Evolutionary conservation across 2,113 vertebrate species (phyloP), one percentile per base, ranked within the genome.

Genomic region (Zosterops japonicus): DNA sequence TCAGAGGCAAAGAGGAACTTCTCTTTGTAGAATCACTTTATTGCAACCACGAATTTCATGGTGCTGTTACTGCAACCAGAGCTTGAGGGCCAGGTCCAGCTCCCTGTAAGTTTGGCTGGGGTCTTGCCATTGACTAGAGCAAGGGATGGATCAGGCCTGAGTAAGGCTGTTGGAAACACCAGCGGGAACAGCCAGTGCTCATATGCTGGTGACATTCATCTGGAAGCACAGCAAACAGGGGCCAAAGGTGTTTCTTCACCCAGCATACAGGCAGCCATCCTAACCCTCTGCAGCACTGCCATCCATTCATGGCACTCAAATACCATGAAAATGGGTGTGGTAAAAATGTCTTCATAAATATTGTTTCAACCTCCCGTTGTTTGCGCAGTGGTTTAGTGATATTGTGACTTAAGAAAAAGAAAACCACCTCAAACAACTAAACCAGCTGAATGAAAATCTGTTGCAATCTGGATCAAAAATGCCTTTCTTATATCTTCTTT

Each of bases 241-340:
- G 24, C 14, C 27, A 49, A 85, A 77, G 75, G 24, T 83, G 11
- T 94, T 95, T 93, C 39, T 76, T 91, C 72, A 70, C 46, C 39
- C 46, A 46, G 23, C 2, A 1, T 25, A 52, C 0, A 0, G 61
- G 61, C 74, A 82, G 61, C 41, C 36, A n/a, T 47, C 47, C 39
- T 65, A 69, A 67, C 33, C 9, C 50, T 91, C 31, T 75, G 49
- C n/a, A 55, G 57, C 3, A 1, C 44, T 87, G 78, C 63, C 57
- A 65, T 76, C 93, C 69, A 47, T 87, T 79, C 46, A 46, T 55
- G 53, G 46, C n/a, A 72, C 35, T 79, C 70, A 76, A 87, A 89
- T 93, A 33, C 67, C 31, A 25, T 55, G 55, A 83, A 53, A 79
- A 74, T 35, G 21, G 64, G 13, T 22, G 27, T 9, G 35, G 68